Evolutionary conservation across 1,140 invertebrate species (phyloP).

Genomic region (Leptinotarsa lineolata): DNA sequence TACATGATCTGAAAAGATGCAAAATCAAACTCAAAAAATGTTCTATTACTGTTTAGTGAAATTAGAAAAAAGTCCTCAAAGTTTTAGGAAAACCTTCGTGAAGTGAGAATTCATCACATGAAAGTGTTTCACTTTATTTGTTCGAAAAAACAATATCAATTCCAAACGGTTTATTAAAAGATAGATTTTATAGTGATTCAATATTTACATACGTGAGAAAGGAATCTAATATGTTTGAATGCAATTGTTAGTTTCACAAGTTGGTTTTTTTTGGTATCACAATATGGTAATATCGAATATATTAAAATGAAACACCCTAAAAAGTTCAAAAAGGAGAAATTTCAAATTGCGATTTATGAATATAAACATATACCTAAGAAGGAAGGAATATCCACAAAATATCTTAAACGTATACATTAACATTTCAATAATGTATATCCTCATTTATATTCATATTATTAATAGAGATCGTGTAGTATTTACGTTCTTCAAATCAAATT

Average conservation of each 20-base stretch:
- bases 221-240: too few species aligned
- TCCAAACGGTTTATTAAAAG: background rate
- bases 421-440: slow-evolving; percentile 7
- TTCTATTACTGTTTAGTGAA: slow-evolving; percentile 25
- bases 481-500: too few species aligned
- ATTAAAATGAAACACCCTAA: background rate
- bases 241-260: too few species aligned
- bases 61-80: slow-evolving; percentile 25
- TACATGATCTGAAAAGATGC: slow-evolving; percentile 24
- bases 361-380: slow-evolving; percentile 23
- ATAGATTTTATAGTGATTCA: background rate
- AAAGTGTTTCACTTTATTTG: background rate
- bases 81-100: slow-evolving; percentile 19
- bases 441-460: slow-evolving; percentile 27
- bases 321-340: background rate
- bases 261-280: too few species aligned
- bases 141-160: background rate
- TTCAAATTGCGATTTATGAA: slow-evolving; percentile 9
- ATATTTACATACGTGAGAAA: background rate
- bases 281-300: too few species aligned
- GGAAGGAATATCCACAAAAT: background rate
- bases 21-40: slow-evolving; percentile 33
- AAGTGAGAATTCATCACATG: background rate
- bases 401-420: background rate
- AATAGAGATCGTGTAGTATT: background rate